phyloP scores from a whole-genome alignment of 2,888 invertebrate species.

The Clunio marinus region DNA sequence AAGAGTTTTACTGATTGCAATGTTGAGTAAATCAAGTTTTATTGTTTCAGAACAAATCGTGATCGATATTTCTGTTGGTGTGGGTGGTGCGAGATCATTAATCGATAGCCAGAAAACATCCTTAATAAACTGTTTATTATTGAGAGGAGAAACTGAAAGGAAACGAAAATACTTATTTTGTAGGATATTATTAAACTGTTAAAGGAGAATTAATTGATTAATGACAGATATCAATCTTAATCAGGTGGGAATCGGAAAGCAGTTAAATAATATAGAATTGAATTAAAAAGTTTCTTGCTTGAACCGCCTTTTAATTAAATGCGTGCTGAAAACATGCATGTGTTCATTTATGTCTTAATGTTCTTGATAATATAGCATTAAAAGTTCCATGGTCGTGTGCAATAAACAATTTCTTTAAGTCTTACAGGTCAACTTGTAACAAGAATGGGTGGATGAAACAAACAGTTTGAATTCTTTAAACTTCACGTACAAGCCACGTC shows the following conservation, averaged over 20 bases:
- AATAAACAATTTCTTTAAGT: too few relatives aligned
- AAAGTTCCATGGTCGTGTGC: background rate
- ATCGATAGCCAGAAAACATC: too few relatives aligned
- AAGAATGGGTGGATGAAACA: background rate
- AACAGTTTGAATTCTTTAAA: too few relatives aligned
- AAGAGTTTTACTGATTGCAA: too few relatives aligned
- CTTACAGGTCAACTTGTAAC: background rate
- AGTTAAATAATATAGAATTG: background rate
- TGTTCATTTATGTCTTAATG: slow-evolving; percentile 10
- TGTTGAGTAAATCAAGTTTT: too few relatives aligned
- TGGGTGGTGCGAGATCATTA: too few relatives aligned
- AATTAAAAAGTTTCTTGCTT: background rate
- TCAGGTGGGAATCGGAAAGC: slow-evolving; percentile 10
- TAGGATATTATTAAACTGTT: background rate
- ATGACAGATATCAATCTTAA: background rate
- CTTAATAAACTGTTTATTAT: too few relatives aligned
- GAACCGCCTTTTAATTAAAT: slow-evolving; percentile 8
- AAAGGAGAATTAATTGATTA: background rate
- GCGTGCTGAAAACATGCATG: background rate
- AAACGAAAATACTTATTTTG: too few relatives aligned
- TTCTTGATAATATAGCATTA: background rate
- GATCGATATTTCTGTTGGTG: too few relatives aligned
- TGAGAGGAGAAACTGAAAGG: too few relatives aligned
- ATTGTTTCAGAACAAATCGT: too few relatives aligned
- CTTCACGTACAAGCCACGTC: too few relatives aligned